These are phyloP conservation scores for Hippoglossus stenolepis DNA, from an alignment of 2,113 vertebrate genomes.

Conservation along the genomic window DNA sequence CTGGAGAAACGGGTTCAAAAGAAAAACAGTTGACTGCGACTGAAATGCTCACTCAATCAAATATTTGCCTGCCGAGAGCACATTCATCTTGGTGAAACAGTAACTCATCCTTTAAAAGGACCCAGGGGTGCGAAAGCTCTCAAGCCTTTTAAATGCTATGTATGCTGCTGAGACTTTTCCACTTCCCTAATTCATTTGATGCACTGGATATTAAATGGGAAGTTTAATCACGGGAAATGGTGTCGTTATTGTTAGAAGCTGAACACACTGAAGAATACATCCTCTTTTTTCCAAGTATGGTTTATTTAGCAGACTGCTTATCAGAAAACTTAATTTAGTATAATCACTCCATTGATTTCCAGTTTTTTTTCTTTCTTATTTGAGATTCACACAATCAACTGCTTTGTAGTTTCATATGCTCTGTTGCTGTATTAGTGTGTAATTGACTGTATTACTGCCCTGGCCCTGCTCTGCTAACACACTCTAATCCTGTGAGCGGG, in stretches of 20 bases:
- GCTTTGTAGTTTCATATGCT: slow-evolving; percentile 38
- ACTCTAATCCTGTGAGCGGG: slow-evolving; percentile 52
- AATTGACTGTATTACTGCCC: slow-evolving; percentile 55
- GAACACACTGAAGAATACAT: not conserved
- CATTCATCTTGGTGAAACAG: slow-evolving; percentile 41
- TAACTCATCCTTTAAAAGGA: slow-evolving; percentile 42
- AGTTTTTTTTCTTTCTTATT: no score
- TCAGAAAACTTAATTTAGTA: no score
- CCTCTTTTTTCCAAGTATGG: not conserved
- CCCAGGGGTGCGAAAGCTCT: slow-evolving; percentile 28
- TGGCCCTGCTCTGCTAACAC: slow-evolving; percentile 28
- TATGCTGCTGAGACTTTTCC: slow-evolving; percentile 9
- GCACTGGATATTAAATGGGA: slow-evolving; percentile 14
- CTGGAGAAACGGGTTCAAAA: slow-evolving; percentile 23
- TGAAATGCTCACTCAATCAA: slow-evolving; percentile 29
- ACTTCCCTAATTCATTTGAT: slow-evolving; percentile 11
- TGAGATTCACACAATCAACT: not conserved
- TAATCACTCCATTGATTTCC: no score
- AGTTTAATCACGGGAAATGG: not conserved
- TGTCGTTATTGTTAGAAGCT: not conserved
- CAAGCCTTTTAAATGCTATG: slow-evolving; percentile 11
- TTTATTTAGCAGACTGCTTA: not conserved
- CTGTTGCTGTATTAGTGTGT: slow-evolving; percentile 53
- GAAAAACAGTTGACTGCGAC: slow-evolving; percentile 23
- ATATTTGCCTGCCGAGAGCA: slow-evolving; percentile 36